Base-by-base conservation (phyloP, 23 tunicate species). In the Botrylloides violaceus region DNA sequence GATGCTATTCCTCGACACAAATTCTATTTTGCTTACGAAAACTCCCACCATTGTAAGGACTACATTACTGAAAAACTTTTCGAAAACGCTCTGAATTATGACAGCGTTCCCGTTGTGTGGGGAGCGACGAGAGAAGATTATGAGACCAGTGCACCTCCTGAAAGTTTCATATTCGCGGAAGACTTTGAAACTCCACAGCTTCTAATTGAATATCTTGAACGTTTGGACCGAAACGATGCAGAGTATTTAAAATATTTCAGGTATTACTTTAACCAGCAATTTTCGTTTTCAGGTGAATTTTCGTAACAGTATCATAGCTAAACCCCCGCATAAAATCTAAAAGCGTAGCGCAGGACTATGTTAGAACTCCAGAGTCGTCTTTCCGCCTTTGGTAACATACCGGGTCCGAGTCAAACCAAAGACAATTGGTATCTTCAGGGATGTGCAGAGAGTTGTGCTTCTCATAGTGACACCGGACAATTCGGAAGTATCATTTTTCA, bases 61-160 rank as follows among this genome's bases (percentile, higher is more conserved):
- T 84, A 84, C 43, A 30, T 84, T n/a, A 84, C 91, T 3, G 91
- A 84, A 72, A 84, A 84, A 31, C 77, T 84, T 63, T 84, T 81
- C 77, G 50, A 70, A 26, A 84, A 84, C 37, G 83, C 83, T 2
- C 50, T 84, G n/a, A 71, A 62, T 66, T 58, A 79, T 1, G 71
- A 72, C 48, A 39, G 63, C 23, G 83, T 84, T 30, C 91, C 91
- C 34, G 63, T 84, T 24, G 75, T 78, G 3, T 84, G 91, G 91
- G 91, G 91, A 2, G 83, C 91, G 20, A 66, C 79, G 2, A 50
- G 31, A 34, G 83, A 71, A 63, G 91, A 84, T 60, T 76, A 78
- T 9, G 79, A 68, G 55, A 79, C 78, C 32, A 68, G 71, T 34
- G 91, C 91, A 36, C 91, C 91, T 19, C 22, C 36, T 5, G 25